Percentiles rank a stretch among this genome's conserved stretches.
These are phyloP conservation scores for Gallinago nigripennis DNA, from an alignment of 2,797 vertebrate genomes.

Conservation along the genomic window DNA sequence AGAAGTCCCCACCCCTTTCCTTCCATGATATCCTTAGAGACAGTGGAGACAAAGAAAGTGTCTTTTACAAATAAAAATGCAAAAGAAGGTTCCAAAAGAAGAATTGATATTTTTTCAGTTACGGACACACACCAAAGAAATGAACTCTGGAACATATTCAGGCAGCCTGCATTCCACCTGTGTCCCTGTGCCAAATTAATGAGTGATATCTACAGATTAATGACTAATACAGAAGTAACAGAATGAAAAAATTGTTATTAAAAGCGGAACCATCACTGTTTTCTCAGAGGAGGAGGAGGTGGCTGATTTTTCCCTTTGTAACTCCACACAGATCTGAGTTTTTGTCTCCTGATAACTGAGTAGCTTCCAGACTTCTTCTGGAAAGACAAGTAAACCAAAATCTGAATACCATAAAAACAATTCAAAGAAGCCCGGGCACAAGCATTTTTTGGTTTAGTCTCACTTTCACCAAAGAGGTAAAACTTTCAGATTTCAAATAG, in stretches of 20 bases:
- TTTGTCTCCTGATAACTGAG: constrained; percentile 1
- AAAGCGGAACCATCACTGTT: background rate
- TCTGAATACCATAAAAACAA: background rate
- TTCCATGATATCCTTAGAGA: background rate
- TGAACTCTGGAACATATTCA: background rate
- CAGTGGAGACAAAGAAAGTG: background rate
- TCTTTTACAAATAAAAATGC: background rate
- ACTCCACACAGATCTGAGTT: background rate
- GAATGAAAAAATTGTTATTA: background rate
- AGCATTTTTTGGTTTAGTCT: constrained; percentile 10
- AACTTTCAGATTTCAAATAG: constrained; percentile 46
- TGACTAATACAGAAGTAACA: background rate
- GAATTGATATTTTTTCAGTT: background rate
- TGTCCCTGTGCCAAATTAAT: background rate
- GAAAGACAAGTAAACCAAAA: constrained; percentile 8
- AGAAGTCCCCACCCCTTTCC: background rate
- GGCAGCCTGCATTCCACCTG: background rate
- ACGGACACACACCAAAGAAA: background rate
- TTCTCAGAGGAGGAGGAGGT: background rate
- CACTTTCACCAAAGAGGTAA: constrained; percentile 14
- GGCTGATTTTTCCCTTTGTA: background rate
- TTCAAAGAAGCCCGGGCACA: background rate
- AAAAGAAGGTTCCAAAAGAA: background rate
- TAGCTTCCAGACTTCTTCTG: background rate
- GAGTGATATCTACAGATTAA: background rate